Conservation (phyloP, 1,140 invertebrate species). For the Diprion similis region DNA sequence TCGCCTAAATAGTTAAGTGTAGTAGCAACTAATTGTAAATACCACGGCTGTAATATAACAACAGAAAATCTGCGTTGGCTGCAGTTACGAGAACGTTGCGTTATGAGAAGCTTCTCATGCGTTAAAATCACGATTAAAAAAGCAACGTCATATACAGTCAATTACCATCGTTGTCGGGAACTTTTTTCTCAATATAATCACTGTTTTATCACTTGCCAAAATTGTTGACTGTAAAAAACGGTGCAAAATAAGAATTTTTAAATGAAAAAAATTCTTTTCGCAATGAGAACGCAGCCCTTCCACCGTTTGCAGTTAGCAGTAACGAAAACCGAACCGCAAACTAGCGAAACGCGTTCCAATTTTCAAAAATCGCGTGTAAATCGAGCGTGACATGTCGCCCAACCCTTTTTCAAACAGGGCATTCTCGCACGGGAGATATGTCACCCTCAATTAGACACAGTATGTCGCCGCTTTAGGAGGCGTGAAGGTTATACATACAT, state of each 20-base stretch:
- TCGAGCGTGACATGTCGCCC: neutral
- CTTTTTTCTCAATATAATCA: no score
- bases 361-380: neutral
- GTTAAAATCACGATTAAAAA: neutral
- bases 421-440: slow-evolving; percentile 9
- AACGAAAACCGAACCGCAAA: neutral
- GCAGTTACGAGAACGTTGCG: neutral
- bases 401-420: neutral
- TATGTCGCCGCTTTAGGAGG: slow-evolving; percentile 13
- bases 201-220: no score
- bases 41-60: neutral
- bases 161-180: no score
- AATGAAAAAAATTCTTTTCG: no score
- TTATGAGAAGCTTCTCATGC: neutral
- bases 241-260: no score
- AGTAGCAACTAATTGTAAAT: neutral
- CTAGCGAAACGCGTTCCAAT: neutral
- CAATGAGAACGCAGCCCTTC: no score
- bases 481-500: slow-evolving; percentile 13
- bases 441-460: slow-evolving; percentile 20
- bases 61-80: neutral
- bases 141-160: no score
- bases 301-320: no score
- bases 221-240: no score
- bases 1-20: slow-evolving; percentile 1